Evolutionary conservation across 2,797 vertebrate species (phyloP).

Genomic region (Spatula versicolor): DNA sequence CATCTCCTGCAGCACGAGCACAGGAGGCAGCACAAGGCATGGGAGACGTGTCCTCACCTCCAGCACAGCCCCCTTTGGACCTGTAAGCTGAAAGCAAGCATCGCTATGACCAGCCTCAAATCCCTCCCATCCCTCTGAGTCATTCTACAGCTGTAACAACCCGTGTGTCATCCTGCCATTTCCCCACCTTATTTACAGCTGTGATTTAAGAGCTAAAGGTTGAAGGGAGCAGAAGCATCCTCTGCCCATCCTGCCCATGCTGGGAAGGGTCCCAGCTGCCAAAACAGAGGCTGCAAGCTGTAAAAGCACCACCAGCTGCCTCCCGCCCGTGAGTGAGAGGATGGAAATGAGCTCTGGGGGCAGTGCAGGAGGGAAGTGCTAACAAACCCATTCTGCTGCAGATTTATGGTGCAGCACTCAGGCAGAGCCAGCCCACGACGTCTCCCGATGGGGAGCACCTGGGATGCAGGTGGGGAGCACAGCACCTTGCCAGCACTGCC

Average conservation of each 20-base stretch:
- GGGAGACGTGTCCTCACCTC: not conserved
- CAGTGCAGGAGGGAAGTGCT: not conserved
- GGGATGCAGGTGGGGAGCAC: not conserved
- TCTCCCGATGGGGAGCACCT: not conserved
- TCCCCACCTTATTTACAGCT: not conserved
- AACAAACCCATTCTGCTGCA: not conserved
- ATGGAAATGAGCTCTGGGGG: not conserved
- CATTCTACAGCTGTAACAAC: not conserved
- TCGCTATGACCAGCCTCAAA: not conserved
- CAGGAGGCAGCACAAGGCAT: too few species aligned
- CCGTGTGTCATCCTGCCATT: not conserved
- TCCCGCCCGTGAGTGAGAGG: rapidly evolving
- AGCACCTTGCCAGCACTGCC: not conserved
- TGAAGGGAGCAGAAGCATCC: not conserved
- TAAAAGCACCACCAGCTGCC: not conserved
- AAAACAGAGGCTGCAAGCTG: not conserved
- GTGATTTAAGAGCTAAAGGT: not conserved
- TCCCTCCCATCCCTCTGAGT: not conserved
- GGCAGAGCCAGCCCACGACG: not conserved
- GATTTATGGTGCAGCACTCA: not conserved
- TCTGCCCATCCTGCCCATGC: not conserved
- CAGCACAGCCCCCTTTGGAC: rapidly evolving
- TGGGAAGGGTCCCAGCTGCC: not conserved
- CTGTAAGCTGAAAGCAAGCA: not conserved
- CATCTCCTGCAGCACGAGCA: not conserved